Conservation (phyloP, 2,797 vertebrate genomes). For the Alosa sapidissima region DNA sequence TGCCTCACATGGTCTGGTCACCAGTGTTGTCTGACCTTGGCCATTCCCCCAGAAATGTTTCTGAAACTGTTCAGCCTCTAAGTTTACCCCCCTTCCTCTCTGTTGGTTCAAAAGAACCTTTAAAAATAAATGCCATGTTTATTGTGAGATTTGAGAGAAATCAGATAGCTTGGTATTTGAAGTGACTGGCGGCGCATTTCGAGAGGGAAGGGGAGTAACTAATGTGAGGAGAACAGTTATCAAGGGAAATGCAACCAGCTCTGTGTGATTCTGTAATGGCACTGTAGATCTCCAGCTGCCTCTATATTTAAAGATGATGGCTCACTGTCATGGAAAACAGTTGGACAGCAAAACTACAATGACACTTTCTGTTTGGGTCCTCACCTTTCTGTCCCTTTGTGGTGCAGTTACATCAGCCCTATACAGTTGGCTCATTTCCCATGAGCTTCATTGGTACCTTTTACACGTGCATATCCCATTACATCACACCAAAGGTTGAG, state of each 20-base stretch:
- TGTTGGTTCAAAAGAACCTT: neutral
- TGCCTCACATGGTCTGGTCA: conserved; percentile 48
- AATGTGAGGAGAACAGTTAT: neutral
- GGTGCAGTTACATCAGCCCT: neutral
- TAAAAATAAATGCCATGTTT: conserved; percentile 6
- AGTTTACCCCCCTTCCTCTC: conserved; percentile 27
- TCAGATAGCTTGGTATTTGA: conserved; percentile 7
- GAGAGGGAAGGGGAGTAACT: neutral
- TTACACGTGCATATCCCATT: neutral
- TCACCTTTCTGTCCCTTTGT: neutral
- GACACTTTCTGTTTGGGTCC: neutral
- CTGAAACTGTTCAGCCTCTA: conserved; percentile 38
- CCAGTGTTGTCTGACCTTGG: conserved; percentile 57
- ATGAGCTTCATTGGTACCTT: neutral
- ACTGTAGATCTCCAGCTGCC: neutral
- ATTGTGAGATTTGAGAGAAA: conserved; percentile 8
- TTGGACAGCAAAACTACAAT: neutral
- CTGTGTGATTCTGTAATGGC: neutral
- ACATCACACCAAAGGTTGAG: neutral
- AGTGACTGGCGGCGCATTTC: neutral
- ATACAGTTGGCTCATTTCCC: neutral
- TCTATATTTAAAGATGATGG: conserved; percentile 8
- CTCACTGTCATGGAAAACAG: neutral
- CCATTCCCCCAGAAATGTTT: conserved; percentile 51
- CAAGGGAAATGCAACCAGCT: neutral